Evolutionary conservation across 2,888 invertebrate species (phyloP).

Genomic region (Nephrotoma appendiculata): DNA sequence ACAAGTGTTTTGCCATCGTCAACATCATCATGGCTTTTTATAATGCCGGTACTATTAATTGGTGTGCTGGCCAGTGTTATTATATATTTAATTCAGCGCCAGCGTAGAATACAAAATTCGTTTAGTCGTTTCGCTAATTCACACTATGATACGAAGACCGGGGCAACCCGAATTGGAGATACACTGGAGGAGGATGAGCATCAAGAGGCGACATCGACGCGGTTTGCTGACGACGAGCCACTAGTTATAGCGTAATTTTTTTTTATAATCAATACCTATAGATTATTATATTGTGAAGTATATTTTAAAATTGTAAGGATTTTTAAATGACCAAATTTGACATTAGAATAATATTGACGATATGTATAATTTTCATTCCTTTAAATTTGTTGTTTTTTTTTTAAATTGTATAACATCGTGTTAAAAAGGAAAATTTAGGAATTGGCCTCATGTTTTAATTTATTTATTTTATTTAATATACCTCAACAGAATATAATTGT

Average conservation of each 20-base stretch:
- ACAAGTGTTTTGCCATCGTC: conserved; percentile 13
- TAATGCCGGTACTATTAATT: conserved; percentile 40
- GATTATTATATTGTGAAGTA: neutral
- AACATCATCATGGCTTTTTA: conserved; percentile 31
- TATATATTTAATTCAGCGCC: conserved; percentile 46
- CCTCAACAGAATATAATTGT: neutral
- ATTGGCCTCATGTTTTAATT: neutral
- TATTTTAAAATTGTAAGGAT: neutral
- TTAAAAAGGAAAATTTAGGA: neutral
- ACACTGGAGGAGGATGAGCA: conserved; percentile 58
- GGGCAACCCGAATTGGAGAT: conserved; percentile 70
- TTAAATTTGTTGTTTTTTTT: neutral
- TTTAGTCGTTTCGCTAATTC: conserved; percentile 71
- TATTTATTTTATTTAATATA: neutral
- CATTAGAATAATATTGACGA: neutral
- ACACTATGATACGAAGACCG: conserved; percentile 74
- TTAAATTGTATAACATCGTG: neutral
- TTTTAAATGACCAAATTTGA: neutral
- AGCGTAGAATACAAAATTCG: conserved; percentile 57
- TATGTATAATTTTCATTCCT: neutral
- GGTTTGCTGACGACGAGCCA: conserved; percentile 85
- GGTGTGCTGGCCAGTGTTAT: conserved; percentile 41
- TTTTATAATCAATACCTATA: neutral
- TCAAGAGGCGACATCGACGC: conserved; percentile 64
- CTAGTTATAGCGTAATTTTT: conserved; percentile 66